These are phyloP conservation scores for Cichladusa arquata DNA, from an alignment of 2,113 vertebrate species.

Conservation along the genomic window DNA sequence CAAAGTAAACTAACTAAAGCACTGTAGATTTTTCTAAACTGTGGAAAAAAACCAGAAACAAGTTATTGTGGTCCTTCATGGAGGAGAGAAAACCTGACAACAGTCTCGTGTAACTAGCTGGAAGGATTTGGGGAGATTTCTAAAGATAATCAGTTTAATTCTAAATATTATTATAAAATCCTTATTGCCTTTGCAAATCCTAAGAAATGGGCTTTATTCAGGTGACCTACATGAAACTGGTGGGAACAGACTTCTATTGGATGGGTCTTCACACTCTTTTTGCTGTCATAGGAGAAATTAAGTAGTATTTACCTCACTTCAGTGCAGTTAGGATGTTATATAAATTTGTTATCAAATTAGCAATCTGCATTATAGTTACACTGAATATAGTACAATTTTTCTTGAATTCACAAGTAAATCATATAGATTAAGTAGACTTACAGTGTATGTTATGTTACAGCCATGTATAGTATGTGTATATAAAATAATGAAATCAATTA, in stretches of 20 bases:
- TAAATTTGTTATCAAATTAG: not conserved
- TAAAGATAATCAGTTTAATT: slow-evolving; percentile 11
- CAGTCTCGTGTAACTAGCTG: not conserved
- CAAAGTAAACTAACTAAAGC: slow-evolving; percentile 3
- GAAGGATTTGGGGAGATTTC: not conserved
- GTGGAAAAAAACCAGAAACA: not conserved
- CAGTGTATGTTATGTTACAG: not conserved
- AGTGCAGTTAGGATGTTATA: not conserved
- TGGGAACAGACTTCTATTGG: not conserved
- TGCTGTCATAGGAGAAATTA: not conserved
- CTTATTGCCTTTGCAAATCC: not conserved
- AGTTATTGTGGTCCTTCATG: not conserved
- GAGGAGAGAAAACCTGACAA: not conserved
- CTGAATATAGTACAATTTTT: not conserved
- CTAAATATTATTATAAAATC: not conserved
- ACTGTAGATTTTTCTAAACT: not conserved
- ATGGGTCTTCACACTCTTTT: not conserved
- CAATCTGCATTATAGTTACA: not conserved
- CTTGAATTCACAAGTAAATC: not conserved
- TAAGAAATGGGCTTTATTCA: not conserved
- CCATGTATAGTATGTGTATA: not conserved
- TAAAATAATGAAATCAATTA: not conserved
- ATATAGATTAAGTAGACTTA: not conserved
- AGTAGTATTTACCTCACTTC: not conserved
- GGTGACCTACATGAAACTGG: not conserved